A percentile compares a stretch with the other conserved stretches of the same genome.
phyloP scores from a whole-genome alignment of 2,888 invertebrate species.

The Pristionchus maxplancki region DNA sequence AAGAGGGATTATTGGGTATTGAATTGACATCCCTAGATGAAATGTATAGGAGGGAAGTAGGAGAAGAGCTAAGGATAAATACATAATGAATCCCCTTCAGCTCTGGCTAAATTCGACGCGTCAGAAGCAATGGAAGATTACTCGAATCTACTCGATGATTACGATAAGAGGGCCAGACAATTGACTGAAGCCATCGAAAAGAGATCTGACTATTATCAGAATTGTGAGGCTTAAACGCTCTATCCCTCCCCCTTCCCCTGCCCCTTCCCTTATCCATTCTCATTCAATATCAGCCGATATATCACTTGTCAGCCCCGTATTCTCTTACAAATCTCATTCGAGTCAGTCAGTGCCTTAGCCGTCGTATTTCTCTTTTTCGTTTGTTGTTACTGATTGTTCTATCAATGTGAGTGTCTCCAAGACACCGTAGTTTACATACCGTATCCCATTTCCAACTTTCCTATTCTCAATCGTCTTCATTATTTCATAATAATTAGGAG shows the following conservation, averaged over 20 bases:
- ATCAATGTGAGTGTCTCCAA: not conserved
- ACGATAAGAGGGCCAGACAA: slow-evolving; percentile 8
- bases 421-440: not conserved
- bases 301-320: not conserved
- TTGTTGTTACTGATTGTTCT: not conserved
- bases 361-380: not conserved
- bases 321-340: not conserved
- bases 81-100: slow-evolving; percentile 58
- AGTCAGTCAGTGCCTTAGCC: not conserved
- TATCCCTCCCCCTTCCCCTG: not conserved
- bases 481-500: slow-evolving; percentile 32
- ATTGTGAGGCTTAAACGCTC: slow-evolving; percentile 61
- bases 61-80: too few species aligned
- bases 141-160: slow-evolving; percentile 61
- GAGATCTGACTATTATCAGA: slow-evolving; percentile 70
- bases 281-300: not conserved
- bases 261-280: not conserved
- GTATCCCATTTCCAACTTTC: not conserved
- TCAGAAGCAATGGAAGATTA: slow-evolving; percentile 72
- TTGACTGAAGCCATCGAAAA: slow-evolving; percentile 68
- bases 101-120: slow-evolving; percentile 68
- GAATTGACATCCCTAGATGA: too few species aligned
- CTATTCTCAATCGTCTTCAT: not conserved
- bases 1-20: too few species aligned
- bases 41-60: too few species aligned